A percentile compares a stretch with the other conserved stretches of the same genome.
These are phyloP conservation scores for Eupeodes corollae DNA, from an alignment of 1,140 invertebrate species.

Conservation along the genomic window DNA sequence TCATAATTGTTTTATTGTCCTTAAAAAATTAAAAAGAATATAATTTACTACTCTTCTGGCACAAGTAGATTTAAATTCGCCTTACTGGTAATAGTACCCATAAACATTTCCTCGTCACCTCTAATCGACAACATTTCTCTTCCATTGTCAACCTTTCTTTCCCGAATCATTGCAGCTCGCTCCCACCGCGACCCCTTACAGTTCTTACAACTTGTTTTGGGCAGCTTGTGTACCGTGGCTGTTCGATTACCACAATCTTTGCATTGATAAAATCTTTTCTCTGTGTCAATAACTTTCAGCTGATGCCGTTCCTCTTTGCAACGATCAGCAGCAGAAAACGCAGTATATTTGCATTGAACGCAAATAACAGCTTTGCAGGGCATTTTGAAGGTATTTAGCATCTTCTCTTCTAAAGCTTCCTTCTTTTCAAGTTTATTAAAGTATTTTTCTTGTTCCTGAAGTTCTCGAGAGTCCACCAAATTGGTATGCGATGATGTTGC, in stretches of 20 bases:
- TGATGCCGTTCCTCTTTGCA: constrained; percentile 75
- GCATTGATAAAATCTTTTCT: constrained; percentile 87
- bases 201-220: constrained; percentile 62
- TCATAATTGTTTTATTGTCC: too few relatives aligned
- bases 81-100: constrained; percentile 45
- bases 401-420: constrained; percentile 86
- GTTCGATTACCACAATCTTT: constrained; percentile 74
- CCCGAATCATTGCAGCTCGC: constrained; percentile 68
- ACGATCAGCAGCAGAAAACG: constrained; percentile 67
- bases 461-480: constrained; percentile 59
- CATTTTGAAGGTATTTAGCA: constrained; percentile 73
- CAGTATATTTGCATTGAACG: constrained; percentile 78
- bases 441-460: constrained; percentile 71
- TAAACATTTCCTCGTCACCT: constrained; percentile 58
- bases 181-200: constrained; percentile 65
- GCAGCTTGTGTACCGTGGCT: constrained; percentile 62
- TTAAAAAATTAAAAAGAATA: neutral
- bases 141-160: constrained; percentile 45
- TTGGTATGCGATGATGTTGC: constrained; percentile 64
- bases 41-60: constrained; percentile 38
- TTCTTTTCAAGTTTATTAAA: constrained; percentile 80
- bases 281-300: constrained; percentile 61
- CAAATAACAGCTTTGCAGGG: constrained; percentile 79
- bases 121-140: constrained; percentile 51
- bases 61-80: constrained; percentile 60